Evolutionary conservation across 2,888 invertebrate species (phyloP).

Genomic region (Aphodius granarius): DNA sequence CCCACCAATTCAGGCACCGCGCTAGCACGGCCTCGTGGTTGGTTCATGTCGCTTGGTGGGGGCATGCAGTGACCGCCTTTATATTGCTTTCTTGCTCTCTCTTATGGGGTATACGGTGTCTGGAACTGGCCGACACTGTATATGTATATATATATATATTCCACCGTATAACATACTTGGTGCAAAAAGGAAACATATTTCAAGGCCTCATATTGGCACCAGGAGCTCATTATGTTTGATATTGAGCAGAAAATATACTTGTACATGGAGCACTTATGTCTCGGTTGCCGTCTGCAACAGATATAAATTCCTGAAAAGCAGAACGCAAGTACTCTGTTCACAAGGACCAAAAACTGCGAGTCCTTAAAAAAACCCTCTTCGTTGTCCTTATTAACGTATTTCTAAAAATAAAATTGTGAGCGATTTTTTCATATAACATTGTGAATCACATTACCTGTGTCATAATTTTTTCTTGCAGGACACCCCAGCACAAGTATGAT

Average conservation of each 20-base stretch:
- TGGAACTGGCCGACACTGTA: too few species aligned
- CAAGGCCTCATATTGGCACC: conserved; percentile 99
- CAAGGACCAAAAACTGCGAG: conserved; percentile 95
- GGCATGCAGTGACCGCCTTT: too few species aligned
- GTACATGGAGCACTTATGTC: conserved; percentile 85
- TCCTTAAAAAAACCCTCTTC: conserved; percentile 78
- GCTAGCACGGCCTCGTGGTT: too few species aligned
- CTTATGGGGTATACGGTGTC: too few species aligned
- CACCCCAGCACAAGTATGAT: conserved; percentile 93
- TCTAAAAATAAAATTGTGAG: conserved; percentile 17
- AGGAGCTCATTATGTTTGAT: conserved; percentile 97
- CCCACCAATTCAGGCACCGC: too few species aligned
- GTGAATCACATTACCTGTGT: conserved; percentile 64
- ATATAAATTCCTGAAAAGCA: conserved; percentile 69
- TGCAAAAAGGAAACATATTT: conserved; percentile 98
- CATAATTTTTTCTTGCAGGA: conserved; percentile 98
- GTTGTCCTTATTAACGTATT: conserved; percentile 67
- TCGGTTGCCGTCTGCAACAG: conserved; percentile 60
- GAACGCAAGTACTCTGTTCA: conserved; percentile 90
- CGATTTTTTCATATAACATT: not conserved
- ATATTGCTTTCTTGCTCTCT: too few species aligned
- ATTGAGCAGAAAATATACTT: conserved; percentile 95
- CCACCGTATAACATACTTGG: conserved; percentile 63
- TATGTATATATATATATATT: conserved; percentile 9
- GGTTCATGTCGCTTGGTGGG: too few species aligned